A percentile compares a stretch with the other conserved stretches of the same genome.
Conservation (phyloP, 2,888 invertebrate genomes). For the Branchipolynoe longqiensis region DNA sequence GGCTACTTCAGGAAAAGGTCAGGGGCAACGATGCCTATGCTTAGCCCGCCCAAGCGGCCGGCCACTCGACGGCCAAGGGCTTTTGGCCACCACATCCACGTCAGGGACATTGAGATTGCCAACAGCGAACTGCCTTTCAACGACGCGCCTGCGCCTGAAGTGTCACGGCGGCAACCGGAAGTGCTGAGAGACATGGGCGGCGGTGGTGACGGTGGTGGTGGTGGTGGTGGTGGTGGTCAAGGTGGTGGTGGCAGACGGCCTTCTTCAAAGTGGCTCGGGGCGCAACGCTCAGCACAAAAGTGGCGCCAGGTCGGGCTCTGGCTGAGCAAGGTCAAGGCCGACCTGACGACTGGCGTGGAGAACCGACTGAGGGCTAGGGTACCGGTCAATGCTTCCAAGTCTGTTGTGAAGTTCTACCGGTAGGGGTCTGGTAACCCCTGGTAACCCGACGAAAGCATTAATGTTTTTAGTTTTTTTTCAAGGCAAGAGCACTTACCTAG, state of each 20-base stretch:
- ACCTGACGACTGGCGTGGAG: not conserved
- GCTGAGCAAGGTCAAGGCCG: not conserved
- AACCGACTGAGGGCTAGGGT: not conserved
- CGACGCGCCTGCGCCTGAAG: too few relatives aligned
- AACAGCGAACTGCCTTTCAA: constrained; percentile 19
- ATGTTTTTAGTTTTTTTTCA: too few relatives aligned
- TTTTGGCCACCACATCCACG: constrained; percentile 7
- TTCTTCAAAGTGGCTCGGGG: not conserved
- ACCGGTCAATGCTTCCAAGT: too few relatives aligned
- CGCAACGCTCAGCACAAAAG: not conserved
- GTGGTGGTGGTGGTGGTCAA: not conserved
- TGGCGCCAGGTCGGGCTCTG: not conserved
- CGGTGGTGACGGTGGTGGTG: too few relatives aligned
- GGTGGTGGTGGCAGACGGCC: not conserved
- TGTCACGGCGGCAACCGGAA: too few relatives aligned
- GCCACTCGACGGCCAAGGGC: not conserved
- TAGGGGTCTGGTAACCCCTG: too few relatives aligned
- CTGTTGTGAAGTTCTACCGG: too few relatives aligned
- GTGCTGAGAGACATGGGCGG: too few relatives aligned
- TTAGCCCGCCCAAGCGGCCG: not conserved
- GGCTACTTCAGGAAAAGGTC: constrained; percentile 67
- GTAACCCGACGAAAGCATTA: too few relatives aligned
- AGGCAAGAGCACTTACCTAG: too few relatives aligned
- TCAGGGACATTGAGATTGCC: constrained; percentile 27
- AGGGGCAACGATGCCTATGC: constrained; percentile 46